Base-by-base conservation (phyloP, 2,113 vertebrate species). In the Ictidomys tridecemlineatus region DNA sequence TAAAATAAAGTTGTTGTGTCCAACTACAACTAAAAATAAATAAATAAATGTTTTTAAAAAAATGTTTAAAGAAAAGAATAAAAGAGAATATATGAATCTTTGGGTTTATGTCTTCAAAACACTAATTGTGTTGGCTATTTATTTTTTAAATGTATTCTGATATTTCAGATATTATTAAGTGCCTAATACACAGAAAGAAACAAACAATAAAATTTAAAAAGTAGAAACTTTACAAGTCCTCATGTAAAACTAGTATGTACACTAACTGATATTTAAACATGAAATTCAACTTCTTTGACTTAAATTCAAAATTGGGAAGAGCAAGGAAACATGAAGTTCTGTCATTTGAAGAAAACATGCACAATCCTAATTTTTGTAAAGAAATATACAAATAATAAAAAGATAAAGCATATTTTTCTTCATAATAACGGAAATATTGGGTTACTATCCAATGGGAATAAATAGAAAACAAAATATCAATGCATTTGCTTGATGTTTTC, bases 391-490 rank as follows among this genome's bases (percentile, higher is more conserved):
- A 91, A 37, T 51, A 86, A 82, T 86, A 89, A 51, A 70, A 87
- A 74, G 5, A 90, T 8, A 67, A 32, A 90, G 63, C 20, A 70
- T 0, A 1, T 14, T 7, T 92, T n/a, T 86, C 53, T 63, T 80
- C 32, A 26, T 89, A 26, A 58, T 86, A 70, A 53, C 37, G 24
- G 53, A 79, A 87, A 78, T 77, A 86, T 69, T 58, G 34, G 14
- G 4, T 72, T 58, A 56, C 11, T 20, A 7, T 0, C 0, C 45
- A 28, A 20, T 34, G 39, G 24, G 87, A 83, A 92, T 84, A 77
- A 77, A 80, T 83, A 70, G 28, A 82, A 96, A 77, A 58, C 32
- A 74, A 91, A 77, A 56, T 91, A 89, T 4, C 39, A 96, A 76
- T 26, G 20, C 17, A 58, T 26, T 56, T 85, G 13, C 10, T 56